phyloP scores from a whole-genome alignment of 2,797 vertebrate species.

The Syngnathus acus region DNA sequence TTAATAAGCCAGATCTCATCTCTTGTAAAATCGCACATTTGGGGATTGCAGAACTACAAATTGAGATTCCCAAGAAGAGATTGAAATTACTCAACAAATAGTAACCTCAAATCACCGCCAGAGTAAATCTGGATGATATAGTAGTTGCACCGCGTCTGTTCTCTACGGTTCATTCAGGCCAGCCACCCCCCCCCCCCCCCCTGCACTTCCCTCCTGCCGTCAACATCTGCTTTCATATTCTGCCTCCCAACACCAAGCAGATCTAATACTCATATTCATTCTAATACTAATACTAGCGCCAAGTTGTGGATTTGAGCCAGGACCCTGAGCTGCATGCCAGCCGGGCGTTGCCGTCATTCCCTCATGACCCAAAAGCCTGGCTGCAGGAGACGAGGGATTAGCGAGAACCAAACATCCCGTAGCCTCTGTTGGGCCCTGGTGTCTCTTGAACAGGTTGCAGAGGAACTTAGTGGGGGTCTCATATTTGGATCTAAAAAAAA shows the following conservation, averaged over 20 bases:
- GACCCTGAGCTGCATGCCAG: constrained; percentile 58
- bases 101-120: constrained; percentile 21
- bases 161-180: constrained; percentile 49
- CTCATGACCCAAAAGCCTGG: constrained; percentile 61
- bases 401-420: constrained; percentile 48
- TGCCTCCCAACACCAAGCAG: constrained; percentile 63
- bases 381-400: constrained; percentile 62
- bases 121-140: constrained; percentile 29
- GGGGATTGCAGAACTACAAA: constrained; percentile 25
- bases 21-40: constrained; percentile 36
- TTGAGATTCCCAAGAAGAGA: not conserved
- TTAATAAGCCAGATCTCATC: constrained; percentile 53
- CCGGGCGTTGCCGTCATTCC: constrained; percentile 59
- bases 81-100: constrained; percentile 9
- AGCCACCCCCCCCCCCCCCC: constrained; percentile 41
- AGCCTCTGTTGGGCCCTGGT: constrained; percentile 35
- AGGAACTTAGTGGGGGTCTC: not conserved
- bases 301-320: constrained; percentile 65
- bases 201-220: constrained; percentile 49
- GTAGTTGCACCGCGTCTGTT: constrained; percentile 23
- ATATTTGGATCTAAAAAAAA: not conserved
- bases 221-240: constrained; percentile 73
- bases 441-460: constrained; percentile 10
- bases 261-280: constrained; percentile 68
- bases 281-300: constrained; percentile 62